A percentile compares a stretch with the other conserved stretches of the same genome.
phyloP scores from a whole-genome alignment of 2,888 invertebrate species.

The Agrochola litura region DNA sequence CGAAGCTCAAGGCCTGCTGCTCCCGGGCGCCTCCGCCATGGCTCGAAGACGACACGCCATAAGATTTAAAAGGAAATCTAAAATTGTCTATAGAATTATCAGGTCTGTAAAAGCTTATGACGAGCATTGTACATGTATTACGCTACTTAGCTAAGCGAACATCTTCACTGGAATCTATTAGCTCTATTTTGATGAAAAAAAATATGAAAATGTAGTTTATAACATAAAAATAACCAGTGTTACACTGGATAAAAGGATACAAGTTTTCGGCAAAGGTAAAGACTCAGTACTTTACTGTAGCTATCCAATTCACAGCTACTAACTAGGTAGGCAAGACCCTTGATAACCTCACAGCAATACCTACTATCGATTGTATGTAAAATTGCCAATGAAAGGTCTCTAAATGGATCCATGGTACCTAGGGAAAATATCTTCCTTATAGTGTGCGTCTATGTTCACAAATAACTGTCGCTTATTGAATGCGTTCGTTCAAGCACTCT shows the following conservation, averaged over 20 bases:
- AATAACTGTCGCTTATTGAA: constrained; percentile 14
- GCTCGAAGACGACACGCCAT: constrained; percentile 87
- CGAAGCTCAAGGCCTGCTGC: constrained; percentile 81
- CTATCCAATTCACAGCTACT: too few species aligned
- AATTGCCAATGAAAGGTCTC: neutral
- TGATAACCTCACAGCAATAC: neutral
- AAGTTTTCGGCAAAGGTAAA: neutral
- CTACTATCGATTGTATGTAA: constrained; percentile 7
- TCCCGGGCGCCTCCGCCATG: constrained; percentile 85
- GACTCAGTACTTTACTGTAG: neutral
- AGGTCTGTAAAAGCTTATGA: constrained; percentile 75
- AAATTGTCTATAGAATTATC: constrained; percentile 84
- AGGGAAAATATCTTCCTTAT: neutral
- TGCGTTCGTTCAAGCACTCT: constrained; percentile 23
- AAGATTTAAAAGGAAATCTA: constrained; percentile 86
- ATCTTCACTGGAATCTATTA: neutral
- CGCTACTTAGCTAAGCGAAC: neutral
- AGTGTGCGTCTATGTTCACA: neutral
- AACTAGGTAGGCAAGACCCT: neutral
- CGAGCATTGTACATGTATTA: neutral
- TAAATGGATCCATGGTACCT: neutral
- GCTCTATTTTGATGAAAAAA: neutral
- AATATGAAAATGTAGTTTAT: too few species aligned
- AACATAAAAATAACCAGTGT: neutral
- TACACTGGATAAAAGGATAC: neutral